phyloP scores from a whole-genome alignment of 2,888 invertebrate species.

The Agonum fuliginosum region DNA sequence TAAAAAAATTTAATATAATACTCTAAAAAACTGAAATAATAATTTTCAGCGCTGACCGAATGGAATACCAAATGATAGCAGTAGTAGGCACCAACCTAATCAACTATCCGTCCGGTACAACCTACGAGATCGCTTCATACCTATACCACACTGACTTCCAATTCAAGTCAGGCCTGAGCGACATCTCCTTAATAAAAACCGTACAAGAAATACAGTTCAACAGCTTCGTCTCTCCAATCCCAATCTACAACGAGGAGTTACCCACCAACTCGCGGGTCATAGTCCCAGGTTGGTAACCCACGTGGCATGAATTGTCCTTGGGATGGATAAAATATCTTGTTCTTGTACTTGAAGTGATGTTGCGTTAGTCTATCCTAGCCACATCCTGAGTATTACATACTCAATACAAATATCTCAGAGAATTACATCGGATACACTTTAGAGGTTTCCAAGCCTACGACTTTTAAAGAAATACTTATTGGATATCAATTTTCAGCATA shows the following conservation, averaged over 20 bases:
- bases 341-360: no score
- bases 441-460: no score
- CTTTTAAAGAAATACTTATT: no score
- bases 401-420: no score
- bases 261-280: not conserved
- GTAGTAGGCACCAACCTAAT: constrained; percentile 4
- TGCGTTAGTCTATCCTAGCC: no score
- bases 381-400: no score
- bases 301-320: no score
- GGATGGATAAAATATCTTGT: no score
- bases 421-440: no score
- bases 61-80: not conserved
- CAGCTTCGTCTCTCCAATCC: not conserved
- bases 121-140: not conserved
- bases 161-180: not conserved
- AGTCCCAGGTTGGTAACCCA: constrained; percentile 20
- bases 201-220: not conserved
- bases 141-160: constrained; percentile 5
- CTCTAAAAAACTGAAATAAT: not conserved
- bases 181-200: constrained; percentile 1
- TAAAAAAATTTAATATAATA: no score
- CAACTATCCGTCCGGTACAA: not conserved
- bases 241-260: not conserved
- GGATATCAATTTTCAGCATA: no score
- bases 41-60: constrained; percentile 6